phyloP scores from a whole-genome alignment of 2,797 vertebrate species.

The Naso thynnoides region DNA sequence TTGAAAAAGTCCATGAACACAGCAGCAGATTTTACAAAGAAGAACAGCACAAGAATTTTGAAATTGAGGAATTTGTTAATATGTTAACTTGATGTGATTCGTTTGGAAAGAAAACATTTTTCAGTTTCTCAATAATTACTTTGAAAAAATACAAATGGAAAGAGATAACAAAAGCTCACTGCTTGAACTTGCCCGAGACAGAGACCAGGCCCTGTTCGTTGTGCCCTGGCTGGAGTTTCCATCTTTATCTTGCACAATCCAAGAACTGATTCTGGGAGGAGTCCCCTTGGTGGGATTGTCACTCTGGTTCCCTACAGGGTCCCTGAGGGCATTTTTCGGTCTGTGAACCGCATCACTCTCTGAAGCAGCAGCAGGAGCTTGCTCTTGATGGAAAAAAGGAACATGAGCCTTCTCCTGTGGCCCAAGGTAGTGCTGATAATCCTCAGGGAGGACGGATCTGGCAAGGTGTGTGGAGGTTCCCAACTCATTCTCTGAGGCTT shows the following conservation, averaged over 20 bases:
- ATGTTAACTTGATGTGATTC: constrained; percentile 30
- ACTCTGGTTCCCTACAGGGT: constrained; percentile 25
- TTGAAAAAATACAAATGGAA: constrained; percentile 19
- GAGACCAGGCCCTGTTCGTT: constrained; percentile 51
- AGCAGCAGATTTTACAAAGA: constrained; percentile 4
- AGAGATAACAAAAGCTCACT: constrained; percentile 74
- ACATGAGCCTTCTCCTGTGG: constrained; percentile 54
- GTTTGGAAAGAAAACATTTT: constrained; percentile 6
- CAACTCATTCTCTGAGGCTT: constrained; percentile 31
- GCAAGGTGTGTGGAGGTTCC: constrained; percentile 35
- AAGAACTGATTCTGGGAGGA: constrained; percentile 17
- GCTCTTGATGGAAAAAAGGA: constrained; percentile 47
- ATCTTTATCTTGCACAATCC: constrained; percentile 41
- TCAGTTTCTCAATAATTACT: constrained; percentile 21
- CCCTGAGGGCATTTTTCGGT: constrained; percentile 23
- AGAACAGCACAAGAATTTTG: background rate
- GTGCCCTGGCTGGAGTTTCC: constrained; percentile 55
- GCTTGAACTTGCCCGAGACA: constrained; percentile 72
- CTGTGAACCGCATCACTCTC: constrained; percentile 9
- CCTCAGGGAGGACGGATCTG: constrained; percentile 67
- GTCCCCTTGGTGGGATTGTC: constrained; percentile 21
- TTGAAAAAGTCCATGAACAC: background rate
- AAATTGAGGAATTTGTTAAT: constrained; percentile 8
- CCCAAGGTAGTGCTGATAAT: constrained; percentile 67
- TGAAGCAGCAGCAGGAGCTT: background rate